Evolutionary conservation across 2,113 vertebrate species (phyloP).

Genomic region (Callorhinus ursinus): DNA sequence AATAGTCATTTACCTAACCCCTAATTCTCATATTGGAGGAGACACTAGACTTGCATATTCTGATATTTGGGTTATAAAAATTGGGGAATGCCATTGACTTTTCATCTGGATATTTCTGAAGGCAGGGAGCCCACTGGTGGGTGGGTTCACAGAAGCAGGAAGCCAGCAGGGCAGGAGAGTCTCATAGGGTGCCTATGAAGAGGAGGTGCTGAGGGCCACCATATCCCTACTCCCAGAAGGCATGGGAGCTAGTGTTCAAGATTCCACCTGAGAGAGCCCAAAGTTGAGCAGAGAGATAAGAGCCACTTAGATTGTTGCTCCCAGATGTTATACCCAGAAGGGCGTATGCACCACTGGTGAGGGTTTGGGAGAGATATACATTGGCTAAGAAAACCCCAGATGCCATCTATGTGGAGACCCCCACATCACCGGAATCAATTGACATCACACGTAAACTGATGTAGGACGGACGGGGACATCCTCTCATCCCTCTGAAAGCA

Average conservation of each 20-base stretch:
- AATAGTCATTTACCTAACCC: neutral
- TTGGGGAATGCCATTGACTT: neutral
- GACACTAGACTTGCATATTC: neutral
- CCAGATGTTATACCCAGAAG: neutral
- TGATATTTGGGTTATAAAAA: neutral
- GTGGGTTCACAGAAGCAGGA: neutral
- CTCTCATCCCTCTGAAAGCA: neutral
- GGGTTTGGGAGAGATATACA: neutral
- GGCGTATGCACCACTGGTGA: too few relatives aligned
- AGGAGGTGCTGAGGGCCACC: accelerated
- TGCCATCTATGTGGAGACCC: neutral
- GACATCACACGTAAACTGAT: neutral
- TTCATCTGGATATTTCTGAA: neutral
- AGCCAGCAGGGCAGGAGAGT: neutral
- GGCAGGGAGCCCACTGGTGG: neutral
- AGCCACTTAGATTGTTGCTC: neutral
- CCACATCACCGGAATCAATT: neutral
- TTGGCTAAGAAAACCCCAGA: neutral
- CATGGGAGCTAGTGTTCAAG: neutral
- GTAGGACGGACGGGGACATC: accelerated
- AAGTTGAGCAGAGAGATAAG: neutral
- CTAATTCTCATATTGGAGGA: neutral
- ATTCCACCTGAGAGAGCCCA: neutral
- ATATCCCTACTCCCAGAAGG: neutral
- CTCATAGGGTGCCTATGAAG: neutral